Evolutionary conservation across 2,888 invertebrate genomes (phyloP).

Genomic region (Pocota personata): DNA sequence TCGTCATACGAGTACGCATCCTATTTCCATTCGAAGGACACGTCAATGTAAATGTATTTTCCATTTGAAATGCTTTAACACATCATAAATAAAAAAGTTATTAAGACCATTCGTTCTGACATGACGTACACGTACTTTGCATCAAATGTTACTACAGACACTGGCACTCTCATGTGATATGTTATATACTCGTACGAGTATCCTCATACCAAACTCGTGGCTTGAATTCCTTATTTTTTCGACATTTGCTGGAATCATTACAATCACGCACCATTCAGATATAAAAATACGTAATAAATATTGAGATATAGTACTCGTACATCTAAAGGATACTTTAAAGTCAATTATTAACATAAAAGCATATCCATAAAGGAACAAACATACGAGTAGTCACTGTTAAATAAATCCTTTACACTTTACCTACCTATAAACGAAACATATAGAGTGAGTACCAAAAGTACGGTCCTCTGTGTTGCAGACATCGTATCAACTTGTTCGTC

Average conservation of each 20-base stretch:
- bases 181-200: background rate
- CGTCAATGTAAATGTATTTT: background rate
- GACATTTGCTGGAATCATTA: background rate
- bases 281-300: background rate
- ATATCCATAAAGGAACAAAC: no score
- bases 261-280: background rate
- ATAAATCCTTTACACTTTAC: background rate
- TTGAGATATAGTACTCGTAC: background rate
- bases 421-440: constrained; percentile 53
- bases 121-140: constrained; percentile 5
- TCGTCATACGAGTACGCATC: no score
- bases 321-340: background rate
- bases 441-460: constrained; percentile 50
- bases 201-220: background rate
- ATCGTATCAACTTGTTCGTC: constrained; percentile 56
- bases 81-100: background rate
- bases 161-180: background rate
- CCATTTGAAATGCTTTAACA: background rate
- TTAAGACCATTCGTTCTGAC: background rate
- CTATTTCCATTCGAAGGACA: background rate
- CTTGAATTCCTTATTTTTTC: background rate
- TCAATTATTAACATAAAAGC: no score
- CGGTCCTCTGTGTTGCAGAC: constrained; percentile 25
- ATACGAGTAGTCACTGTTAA: background rate
- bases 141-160: background rate